These are phyloP conservation scores for Propithecus perrieri DNA, from an alignment of 2,797 vertebrate genomes.

Conservation along the genomic window DNA sequence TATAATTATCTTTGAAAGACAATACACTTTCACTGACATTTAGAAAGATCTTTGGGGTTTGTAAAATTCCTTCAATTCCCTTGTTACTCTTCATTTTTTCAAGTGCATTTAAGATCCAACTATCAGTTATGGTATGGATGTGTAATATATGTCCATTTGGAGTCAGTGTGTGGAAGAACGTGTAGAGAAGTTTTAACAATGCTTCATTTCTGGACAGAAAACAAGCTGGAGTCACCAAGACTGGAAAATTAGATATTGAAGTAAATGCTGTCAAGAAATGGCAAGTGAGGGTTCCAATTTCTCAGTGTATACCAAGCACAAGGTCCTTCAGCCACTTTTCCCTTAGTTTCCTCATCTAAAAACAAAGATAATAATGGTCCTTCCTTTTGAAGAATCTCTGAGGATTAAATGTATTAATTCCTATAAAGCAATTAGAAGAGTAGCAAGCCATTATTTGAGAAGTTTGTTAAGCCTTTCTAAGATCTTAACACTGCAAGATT, in stretches of 20 bases:
- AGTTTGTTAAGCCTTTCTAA: not conserved
- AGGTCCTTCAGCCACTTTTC: not conserved
- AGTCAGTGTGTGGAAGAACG: not conserved
- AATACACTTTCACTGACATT: slow-evolving; percentile 8
- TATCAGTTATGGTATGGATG: not conserved
- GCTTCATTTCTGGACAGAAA: not conserved
- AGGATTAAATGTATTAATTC: not conserved
- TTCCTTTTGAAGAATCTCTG: not conserved
- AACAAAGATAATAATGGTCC: not conserved
- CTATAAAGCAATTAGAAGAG: not conserved
- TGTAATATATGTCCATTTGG: not conserved
- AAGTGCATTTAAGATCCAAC: not conserved
- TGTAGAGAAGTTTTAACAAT: not conserved
- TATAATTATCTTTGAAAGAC: not conserved
- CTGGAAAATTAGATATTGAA: not conserved
- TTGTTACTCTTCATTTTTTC: not conserved
- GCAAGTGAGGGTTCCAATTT: not conserved
- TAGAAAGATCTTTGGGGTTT: not conserved
- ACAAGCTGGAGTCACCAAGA: not conserved
- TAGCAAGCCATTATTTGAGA: not conserved
- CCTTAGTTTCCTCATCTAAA: not conserved
- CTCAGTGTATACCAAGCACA: not conserved
- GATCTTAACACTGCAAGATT: not conserved
- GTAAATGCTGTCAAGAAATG: not conserved
- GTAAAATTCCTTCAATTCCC: not conserved